Evolutionary conservation across 64 coral and sea anemone genomes (phyloP), one percentile per base, ranked within the genome.

Genomic region (Stylophora pistillata): DNA sequence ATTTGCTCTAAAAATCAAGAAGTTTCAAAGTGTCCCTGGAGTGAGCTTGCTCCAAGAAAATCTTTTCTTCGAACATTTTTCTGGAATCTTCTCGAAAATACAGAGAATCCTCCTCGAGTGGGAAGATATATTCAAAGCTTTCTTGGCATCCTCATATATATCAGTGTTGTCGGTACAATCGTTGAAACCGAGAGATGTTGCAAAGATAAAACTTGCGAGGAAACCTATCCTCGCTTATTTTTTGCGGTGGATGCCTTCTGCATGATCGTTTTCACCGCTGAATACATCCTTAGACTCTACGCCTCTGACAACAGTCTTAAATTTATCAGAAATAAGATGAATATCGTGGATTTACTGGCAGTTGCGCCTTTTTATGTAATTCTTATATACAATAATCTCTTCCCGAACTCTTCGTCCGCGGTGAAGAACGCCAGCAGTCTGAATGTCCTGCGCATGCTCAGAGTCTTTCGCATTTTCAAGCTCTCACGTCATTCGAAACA

Each of bases 361-460:
- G 89, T 96, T 20, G 26, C 89, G 15, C 94, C 94, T 20, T 96
- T 92, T 53, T 96, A 96, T 56, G 18, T 96, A 12, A 88, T 76
- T 27, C 63, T 93, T 11, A 31, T 71, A 21, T 47, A 89, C 3
- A 60, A 82, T 16, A 52, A 56, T n/a, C 17, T 92, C 17, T 61
- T 52, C 11, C 60, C 60, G 9, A 34, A 26, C 17, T 53, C 76
- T 29, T 60, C 70, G 9, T 57, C 27, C 5, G n/a, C 73, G 16
- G 55, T 93, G 18, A 70, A 93, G n/a, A 78, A 92, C 55, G 82
- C 90, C 10, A 92, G 74, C 73, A 69, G 77, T 25, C 62, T 93
- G 31, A 73, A 89, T 34, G 53, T 93, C 21, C 31, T 93, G 30
- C 86, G 91, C 68, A 89, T 93, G 55, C 72, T 93, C 58, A 74